Evolutionary conservation across 2,797 vertebrate genomes (phyloP).

Genomic region (Dendrocincla fuliginosa): DNA sequence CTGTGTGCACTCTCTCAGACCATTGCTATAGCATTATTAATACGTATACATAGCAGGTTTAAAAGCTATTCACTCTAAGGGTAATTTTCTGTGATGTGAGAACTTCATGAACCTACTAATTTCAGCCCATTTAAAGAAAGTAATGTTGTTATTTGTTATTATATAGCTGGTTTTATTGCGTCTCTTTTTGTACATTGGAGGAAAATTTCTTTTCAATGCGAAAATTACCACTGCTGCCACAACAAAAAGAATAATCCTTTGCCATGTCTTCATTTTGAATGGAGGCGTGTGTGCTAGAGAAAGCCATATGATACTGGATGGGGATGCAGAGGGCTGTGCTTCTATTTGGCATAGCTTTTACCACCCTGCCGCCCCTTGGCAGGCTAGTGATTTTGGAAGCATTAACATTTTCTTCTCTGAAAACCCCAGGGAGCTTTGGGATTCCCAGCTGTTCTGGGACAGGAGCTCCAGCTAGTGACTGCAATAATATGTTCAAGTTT

Average conservation of each 20-base stretch:
- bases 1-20: background rate
- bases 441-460: fast-evolving
- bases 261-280: fast-evolving
- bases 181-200: background rate
- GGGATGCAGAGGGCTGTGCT: fast-evolving
- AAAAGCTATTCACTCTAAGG: background rate
- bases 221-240: background rate
- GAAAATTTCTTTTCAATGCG: background rate
- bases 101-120: background rate
- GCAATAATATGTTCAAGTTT: background rate
- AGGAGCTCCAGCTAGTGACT: fast-evolving
- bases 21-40: background rate
- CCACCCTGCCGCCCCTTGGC: background rate
- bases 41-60: background rate
- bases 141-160: background rate
- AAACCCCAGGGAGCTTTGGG: background rate
- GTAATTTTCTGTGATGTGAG: background rate
- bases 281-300: background rate
- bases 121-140: background rate
- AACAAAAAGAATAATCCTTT: background rate
- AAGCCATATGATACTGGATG: fast-evolving
- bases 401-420: background rate
- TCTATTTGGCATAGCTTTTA: fast-evolving
- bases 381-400: background rate
- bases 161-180: background rate